Evolutionary conservation across 2,888 invertebrate genomes (phyloP), one percentile per base, ranked within the genome.

Genomic region (Exephanes ischioxanthus): DNA sequence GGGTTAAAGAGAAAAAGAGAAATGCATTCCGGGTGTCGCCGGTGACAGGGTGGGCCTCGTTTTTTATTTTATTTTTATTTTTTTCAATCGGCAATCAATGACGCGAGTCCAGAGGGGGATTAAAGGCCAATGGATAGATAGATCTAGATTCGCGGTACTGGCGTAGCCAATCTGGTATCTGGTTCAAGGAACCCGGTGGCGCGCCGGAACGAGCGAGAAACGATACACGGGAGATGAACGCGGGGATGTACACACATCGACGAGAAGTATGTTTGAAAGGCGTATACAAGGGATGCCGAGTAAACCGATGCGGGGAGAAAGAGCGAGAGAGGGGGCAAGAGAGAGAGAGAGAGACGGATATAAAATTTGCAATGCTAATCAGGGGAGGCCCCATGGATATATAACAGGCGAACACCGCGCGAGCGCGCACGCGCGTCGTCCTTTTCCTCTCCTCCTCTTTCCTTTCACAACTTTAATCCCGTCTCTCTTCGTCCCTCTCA

Each of bases 61-160:
- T 51, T 66, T 48, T 48, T 48, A 48, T 48, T 48, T 48, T 5
- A 16, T 58, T 19, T 48, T 26, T 48, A 41, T 66, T 45, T 80
- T 92, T 92, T 92, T 92, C 92, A 92, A 93, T 93, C 93, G 92
- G 85, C 91, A 91, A 93, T 93, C 93, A 93, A 93, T 93, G 93
- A 93, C 91, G 91, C 91, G 91, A 91, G 88, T 87, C 88, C 88
- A 55, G 79, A 48, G 85, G 88, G 89, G 92, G 91, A 92, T 92
- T 92, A 92, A 92, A 93, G 91, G 90, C 92, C 91, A 92, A 92
- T 89, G 90, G 89, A 91, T 91, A 92, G 93, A 93, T 92, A 92
- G 93, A 94, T 93, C 93, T 93, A 93, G 93, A 94, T 94, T 94
- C 92, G 92, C 93, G 92, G 92, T 92, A 92, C 89, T 89, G 91